Base-by-base conservation (phyloP, 2,888 invertebrate genomes). In the Tribolium freemani region DNA sequence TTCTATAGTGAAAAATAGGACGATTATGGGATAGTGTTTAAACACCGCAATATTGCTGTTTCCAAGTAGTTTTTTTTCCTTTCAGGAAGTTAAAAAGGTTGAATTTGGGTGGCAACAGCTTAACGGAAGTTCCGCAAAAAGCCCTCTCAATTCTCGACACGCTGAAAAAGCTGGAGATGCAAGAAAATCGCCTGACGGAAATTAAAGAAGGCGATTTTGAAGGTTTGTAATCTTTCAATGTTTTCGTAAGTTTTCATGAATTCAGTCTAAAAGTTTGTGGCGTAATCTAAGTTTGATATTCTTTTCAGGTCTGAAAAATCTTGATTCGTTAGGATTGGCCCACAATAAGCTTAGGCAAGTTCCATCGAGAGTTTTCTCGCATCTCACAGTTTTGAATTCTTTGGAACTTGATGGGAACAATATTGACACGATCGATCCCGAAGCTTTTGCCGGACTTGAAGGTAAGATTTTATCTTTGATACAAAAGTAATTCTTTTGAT, bases 341-440 rank as follows among this genome's bases (percentile, higher is more conserved):
- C 95, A 95, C 85, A 97, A 97, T 87, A 92, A 92, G 84, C 88
- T 96, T 73, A 91, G 90, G 58, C 91, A 91, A 81, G 92, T 96
- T 75, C 94, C 95, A 10, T 90, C 93, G 3, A 91, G 93, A 82
- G 96, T 95, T 60, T 96, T 97, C 87, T 92, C 93, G 1, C 94
- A 95, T 85, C 88, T 96, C 80, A 91, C 90, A 16, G 90, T 93
- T 80, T 89, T 96, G 68, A 96, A 95, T 87, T 96, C 96, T 3
- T 88, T 97, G 83, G 96, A 96, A 87, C 87, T 97, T 79, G 96
- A 96, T 83, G 95, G 95, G 71, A 96, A 96, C 87, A 90, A 90
- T 81, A 96, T 97, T 77, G 90, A 89, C 77, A 89, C 91, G 79
- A 92, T 96, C 79, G 94, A 96, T 84, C 93, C 93, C 72, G 93